phyloP scores from a whole-genome alignment of 2,113 vertebrate genomes.

The Morone chrysops region DNA sequence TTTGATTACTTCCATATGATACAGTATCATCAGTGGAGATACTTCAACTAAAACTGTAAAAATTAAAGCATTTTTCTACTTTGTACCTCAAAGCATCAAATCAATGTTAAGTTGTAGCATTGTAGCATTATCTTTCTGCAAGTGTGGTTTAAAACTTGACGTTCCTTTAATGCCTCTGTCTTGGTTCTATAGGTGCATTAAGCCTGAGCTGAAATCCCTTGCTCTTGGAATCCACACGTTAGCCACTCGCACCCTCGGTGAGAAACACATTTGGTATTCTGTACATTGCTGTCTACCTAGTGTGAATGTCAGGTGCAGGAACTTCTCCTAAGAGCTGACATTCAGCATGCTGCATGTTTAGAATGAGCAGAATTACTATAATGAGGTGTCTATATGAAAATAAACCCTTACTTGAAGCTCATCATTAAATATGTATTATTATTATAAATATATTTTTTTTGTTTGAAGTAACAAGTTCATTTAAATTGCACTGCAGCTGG shows the following conservation, averaged over 20 bases:
- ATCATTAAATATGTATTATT: neutral
- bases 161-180: neutral
- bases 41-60: neutral
- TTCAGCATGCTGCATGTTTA: neutral
- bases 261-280: constrained; percentile 63
- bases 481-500: constrained; percentile 84
- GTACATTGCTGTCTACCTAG: neutral
- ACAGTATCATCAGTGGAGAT: neutral
- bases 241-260: constrained; percentile 91
- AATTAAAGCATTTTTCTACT: neutral
- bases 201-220: constrained; percentile 92
- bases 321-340: constrained; percentile 19
- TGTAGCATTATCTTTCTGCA: neutral
- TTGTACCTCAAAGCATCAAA: neutral
- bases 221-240: constrained; percentile 92
- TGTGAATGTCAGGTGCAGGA: neutral
- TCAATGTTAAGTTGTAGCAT: neutral
- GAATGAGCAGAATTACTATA: neutral
- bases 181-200: constrained; percentile 86
- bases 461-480: constrained; percentile 16
- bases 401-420: neutral
- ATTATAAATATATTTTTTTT: no score
- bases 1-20: neutral
- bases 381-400: neutral
- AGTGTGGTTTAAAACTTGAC: neutral